Conservation (phyloP, 2,797 vertebrate genomes). For the Hylomyscus alleni region DNA sequence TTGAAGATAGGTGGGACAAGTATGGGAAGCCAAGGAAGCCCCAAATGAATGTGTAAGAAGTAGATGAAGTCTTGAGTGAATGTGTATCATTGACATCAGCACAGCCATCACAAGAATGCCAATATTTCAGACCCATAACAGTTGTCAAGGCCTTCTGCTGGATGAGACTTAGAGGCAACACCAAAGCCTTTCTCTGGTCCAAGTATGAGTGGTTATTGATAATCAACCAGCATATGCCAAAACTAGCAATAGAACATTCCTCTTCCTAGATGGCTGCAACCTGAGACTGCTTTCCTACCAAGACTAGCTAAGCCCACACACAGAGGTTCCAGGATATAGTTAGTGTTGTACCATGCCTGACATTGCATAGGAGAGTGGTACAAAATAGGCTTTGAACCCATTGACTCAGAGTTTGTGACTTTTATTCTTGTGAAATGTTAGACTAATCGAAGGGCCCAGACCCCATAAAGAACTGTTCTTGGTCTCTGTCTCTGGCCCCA, state of each 20-base stretch:
- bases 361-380: background rate
- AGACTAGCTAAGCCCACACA: background rate
- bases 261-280: background rate
- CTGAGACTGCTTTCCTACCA: background rate
- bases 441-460: background rate
- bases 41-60: background rate
- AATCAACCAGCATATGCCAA: background rate
- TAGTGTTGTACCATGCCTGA: background rate
- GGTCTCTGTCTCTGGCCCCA: background rate
- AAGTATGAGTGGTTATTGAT: background rate
- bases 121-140: background rate
- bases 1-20: background rate
- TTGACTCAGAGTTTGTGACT: background rate
- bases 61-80: background rate
- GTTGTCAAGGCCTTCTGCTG: background rate
- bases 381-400: background rate
- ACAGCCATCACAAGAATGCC: background rate
- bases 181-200: background rate
- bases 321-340: background rate
- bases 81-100: background rate
- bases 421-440: background rate
- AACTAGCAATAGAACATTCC: background rate
- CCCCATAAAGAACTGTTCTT: background rate
- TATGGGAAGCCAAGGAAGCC: background rate
- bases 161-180: background rate